Evolutionary conservation across 2,797 vertebrate genomes (phyloP).

Genomic region (Cynodonichthys magdalenae): DNA sequence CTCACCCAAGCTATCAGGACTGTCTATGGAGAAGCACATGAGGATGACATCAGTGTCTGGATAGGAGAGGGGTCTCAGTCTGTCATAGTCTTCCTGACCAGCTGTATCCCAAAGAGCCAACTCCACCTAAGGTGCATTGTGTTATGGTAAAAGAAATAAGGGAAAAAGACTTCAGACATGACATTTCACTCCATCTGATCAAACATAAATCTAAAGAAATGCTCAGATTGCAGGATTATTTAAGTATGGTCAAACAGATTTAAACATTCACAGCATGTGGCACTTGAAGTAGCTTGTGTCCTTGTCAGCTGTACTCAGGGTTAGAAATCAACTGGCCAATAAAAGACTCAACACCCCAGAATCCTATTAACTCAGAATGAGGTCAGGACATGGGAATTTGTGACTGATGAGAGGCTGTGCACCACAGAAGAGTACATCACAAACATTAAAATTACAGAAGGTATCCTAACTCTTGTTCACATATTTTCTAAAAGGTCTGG

Average conservation of each 20-base stretch:
- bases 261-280: slow-evolving; percentile 19
- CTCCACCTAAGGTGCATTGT: slow-evolving; percentile 89
- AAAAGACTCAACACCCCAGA: slow-evolving; percentile 49
- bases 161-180: no score
- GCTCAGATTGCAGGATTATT: slow-evolving; percentile 23
- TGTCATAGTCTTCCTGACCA: slow-evolving; percentile 97
- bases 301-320: slow-evolving; percentile 16
- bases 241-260: slow-evolving; percentile 37
- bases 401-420: slow-evolving; percentile 19
- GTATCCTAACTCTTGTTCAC: neutral
- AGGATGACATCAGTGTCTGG: slow-evolving; percentile 99
- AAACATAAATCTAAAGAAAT: neutral
- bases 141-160: neutral
- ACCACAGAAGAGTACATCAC: neutral
- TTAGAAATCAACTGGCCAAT: slow-evolving; percentile 40
- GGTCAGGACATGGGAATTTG: slow-evolving; percentile 39
- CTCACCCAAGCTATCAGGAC: slow-evolving; percentile 98
- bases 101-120: slow-evolving; percentile 98
- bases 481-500: neutral
- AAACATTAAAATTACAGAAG: neutral
- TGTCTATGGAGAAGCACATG: slow-evolving; percentile 99
- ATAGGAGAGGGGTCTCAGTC: slow-evolving; percentile 96
- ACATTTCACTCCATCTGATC: neutral
- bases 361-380: slow-evolving; percentile 51
- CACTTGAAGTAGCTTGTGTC: slow-evolving; percentile 10